These are phyloP conservation scores for Selene dorsalis DNA, from an alignment of 2,797 vertebrate species.

Conservation along the genomic window DNA sequence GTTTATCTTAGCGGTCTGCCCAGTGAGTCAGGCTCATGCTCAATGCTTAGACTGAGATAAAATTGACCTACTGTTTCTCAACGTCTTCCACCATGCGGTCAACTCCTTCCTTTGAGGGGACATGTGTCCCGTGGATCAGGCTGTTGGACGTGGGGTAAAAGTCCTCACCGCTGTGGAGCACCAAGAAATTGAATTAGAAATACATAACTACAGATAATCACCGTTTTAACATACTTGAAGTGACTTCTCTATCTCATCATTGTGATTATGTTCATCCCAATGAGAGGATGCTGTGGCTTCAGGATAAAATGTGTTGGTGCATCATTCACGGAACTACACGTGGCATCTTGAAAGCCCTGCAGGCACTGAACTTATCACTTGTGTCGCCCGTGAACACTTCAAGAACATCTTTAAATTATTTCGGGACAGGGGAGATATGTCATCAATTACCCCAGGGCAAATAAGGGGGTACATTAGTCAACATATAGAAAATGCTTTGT, in stretches of 20 bases:
- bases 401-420: slow-evolving; percentile 43
- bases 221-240: slow-evolving; percentile 39
- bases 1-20: neutral
- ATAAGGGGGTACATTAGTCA: slow-evolving; percentile 2
- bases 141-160: slow-evolving; percentile 95
- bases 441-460: slow-evolving; percentile 40
- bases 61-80: slow-evolving; percentile 94
- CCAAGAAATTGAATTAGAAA: slow-evolving; percentile 59
- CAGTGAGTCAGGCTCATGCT: neutral
- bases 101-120: slow-evolving; percentile 90
- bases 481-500: slow-evolving; percentile 66
- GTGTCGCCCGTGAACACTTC: slow-evolving; percentile 17
- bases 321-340: slow-evolving; percentile 61
- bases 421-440: slow-evolving; percentile 6
- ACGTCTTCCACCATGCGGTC: slow-evolving; percentile 96
- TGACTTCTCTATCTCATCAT: slow-evolving; percentile 56
- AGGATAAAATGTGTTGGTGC: slow-evolving; percentile 35
- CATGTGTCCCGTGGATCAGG: slow-evolving; percentile 93
- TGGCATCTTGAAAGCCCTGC: slow-evolving; percentile 27
- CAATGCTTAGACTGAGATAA: neutral
- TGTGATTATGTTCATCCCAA: slow-evolving; percentile 36
- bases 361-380: slow-evolving; percentile 38
- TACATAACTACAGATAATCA: slow-evolving; percentile 51
- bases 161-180: slow-evolving; percentile 88
- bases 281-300: slow-evolving; percentile 17